These are phyloP conservation scores for Oenanthe melanoleuca DNA, from an alignment of 2,113 vertebrate genomes.

Conservation along the genomic window DNA sequence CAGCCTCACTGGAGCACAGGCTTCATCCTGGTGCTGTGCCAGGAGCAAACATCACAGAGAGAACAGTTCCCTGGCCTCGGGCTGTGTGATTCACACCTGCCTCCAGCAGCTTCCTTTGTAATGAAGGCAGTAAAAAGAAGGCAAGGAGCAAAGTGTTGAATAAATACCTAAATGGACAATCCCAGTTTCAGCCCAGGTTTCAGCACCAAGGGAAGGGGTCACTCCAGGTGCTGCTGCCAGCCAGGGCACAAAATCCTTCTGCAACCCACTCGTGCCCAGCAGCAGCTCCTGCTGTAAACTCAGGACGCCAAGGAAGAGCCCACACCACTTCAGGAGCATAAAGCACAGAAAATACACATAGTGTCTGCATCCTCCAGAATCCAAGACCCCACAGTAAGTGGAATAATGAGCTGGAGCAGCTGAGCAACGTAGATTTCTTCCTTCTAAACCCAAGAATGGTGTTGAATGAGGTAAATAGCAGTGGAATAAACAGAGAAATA, in stretches of 20 bases:
- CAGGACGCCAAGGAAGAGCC: neutral
- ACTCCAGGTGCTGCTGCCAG: neutral
- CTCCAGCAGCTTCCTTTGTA: neutral
- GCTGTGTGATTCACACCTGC: neutral
- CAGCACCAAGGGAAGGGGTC: neutral
- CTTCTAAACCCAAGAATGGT: neutral
- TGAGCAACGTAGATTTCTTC: neutral
- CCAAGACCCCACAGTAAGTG: neutral
- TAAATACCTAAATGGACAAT: neutral
- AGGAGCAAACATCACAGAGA: neutral
- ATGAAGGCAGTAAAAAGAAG: neutral
- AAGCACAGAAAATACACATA: neutral
- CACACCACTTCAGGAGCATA: neutral
- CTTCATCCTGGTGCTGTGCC: neutral
- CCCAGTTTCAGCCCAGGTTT: neutral
- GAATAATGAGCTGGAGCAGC: neutral
- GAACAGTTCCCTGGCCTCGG: neutral
- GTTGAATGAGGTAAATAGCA: neutral
- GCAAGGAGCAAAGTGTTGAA: neutral
- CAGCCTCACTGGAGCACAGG: neutral
- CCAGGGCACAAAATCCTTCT: neutral
- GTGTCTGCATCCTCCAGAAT: neutral
- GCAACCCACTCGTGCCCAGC: neutral
- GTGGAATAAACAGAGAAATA: neutral
- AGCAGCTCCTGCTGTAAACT: neutral